A percentile compares a stretch with the other conserved stretches of the same genome.
Conservation (phyloP, 1,140 invertebrate genomes). For the Pissodes strobi region DNA sequence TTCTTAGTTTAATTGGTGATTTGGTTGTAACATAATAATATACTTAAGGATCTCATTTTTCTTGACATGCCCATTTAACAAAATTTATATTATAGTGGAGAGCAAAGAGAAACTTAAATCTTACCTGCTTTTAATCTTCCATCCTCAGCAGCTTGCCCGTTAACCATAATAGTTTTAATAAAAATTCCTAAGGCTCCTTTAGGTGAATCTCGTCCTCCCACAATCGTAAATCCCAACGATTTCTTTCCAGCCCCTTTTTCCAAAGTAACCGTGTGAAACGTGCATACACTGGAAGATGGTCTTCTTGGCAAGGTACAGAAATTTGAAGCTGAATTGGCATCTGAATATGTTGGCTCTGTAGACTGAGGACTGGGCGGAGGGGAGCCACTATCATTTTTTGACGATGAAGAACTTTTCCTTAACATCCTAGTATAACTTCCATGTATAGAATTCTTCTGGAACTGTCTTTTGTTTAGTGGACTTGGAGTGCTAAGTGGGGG, state of each 20-base stretch:
- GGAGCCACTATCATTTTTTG: conserved; percentile 54
- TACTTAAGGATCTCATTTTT: no score
- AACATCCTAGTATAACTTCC: conserved; percentile 64
- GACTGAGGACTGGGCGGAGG: conserved; percentile 40
- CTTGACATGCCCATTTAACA: no score
- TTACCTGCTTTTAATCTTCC: conserved; percentile 79
- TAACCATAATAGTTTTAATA: conserved; percentile 84
- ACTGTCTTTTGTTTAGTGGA: conserved; percentile 59
- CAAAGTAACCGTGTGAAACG: conserved; percentile 76
- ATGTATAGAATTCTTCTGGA: conserved; percentile 63
- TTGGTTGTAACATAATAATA: no score
- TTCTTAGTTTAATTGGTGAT: no score
- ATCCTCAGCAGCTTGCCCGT: conserved; percentile 84
- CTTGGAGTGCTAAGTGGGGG: conserved; percentile 41
- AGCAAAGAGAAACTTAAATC: conserved; percentile 34
- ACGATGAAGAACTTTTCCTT: conserved; percentile 42
- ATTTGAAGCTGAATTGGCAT: conserved; percentile 62
- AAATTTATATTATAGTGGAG: no score
- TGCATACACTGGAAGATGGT: conserved; percentile 67
- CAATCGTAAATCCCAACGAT: conserved; percentile 88
- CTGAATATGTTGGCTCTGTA: conserved; percentile 14
- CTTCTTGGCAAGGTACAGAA: conserved; percentile 73
- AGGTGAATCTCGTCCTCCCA: conserved; percentile 86
- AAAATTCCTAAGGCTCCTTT: conserved; percentile 87
- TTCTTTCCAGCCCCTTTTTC: conserved; percentile 84